Evolutionary conservation across 2,797 vertebrate genomes (phyloP).

Genomic region (Premnoplex brunnescens): DNA sequence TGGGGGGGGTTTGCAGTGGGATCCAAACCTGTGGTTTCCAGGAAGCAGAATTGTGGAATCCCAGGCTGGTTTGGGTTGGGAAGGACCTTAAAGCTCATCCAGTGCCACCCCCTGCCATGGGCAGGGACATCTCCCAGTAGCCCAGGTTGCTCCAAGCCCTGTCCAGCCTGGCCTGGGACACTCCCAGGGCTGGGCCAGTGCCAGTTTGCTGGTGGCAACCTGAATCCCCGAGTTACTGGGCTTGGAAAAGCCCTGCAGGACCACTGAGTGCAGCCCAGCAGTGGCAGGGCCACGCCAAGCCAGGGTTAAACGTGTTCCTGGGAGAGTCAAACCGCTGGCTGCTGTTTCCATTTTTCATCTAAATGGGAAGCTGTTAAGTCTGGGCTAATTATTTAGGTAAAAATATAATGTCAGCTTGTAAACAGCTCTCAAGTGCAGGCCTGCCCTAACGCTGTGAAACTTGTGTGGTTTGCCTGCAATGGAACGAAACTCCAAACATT

Average conservation of each 20-base stretch:
- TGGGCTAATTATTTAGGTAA: neutral
- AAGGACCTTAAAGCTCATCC: neutral
- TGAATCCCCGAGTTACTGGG: neutral
- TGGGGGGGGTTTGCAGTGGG: too few species aligned
- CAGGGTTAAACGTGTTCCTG: neutral
- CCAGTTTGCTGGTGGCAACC: neutral
- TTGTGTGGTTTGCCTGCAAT: neutral
- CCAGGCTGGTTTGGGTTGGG: neutral
- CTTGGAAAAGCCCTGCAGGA: neutral
- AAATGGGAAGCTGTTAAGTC: conserved; percentile 10
- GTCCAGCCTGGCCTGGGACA: neutral
- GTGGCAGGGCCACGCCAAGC: neutral
- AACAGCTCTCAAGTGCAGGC: conserved; percentile 15
- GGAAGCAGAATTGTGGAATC: neutral
- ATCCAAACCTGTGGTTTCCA: neutral
- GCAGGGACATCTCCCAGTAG: neutral
- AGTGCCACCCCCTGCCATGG: neutral
- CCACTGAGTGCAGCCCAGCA: neutral
- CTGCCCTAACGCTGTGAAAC: neutral
- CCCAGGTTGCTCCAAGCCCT: neutral
- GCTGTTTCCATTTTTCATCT: neutral
- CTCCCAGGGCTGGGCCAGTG: neutral
- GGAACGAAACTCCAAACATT: conserved; percentile 20
- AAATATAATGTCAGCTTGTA: neutral
- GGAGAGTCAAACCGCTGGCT: neutral